These are phyloP conservation scores for Cryptocheilus praepositus DNA, from an alignment of 2,888 invertebrate species.

Conservation along the genomic window DNA sequence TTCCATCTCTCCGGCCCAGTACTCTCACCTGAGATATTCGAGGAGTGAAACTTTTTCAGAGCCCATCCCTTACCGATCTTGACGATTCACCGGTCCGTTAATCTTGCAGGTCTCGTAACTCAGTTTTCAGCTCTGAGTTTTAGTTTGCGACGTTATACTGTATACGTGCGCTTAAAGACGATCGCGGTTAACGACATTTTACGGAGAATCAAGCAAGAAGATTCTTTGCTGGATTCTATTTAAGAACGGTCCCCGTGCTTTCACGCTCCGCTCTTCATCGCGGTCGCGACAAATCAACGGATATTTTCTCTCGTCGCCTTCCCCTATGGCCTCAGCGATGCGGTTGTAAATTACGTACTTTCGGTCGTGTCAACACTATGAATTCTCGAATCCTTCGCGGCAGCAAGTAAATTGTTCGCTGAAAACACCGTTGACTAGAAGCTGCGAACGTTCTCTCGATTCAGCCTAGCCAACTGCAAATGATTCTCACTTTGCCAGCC, in stretches of 20 bases:
- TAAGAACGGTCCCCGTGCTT: neutral
- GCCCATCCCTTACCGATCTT: slow-evolving; percentile 44
- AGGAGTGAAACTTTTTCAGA: slow-evolving; percentile 65
- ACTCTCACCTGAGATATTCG: slow-evolving; percentile 71
- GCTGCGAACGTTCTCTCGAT: neutral
- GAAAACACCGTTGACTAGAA: neutral
- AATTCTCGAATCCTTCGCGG: neutral
- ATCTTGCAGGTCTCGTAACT: neutral
- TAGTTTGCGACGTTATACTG: too few species aligned
- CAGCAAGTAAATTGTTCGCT: neutral
- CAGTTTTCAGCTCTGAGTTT: neutral
- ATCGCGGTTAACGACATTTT: neutral
- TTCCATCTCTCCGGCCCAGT: slow-evolving; percentile 1
- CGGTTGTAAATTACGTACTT: slow-evolving; percentile 3
- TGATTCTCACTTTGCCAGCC: too few species aligned
- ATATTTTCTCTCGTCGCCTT: neutral
- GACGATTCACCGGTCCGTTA: neutral
- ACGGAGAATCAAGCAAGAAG: too few species aligned
- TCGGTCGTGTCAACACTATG: slow-evolving; percentile 8
- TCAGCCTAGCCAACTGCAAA: too few species aligned
- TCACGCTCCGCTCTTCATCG: neutral
- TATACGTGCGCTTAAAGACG: too few species aligned
- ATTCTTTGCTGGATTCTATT: neutral
- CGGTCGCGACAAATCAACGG: slow-evolving; percentile 4
- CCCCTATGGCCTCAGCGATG: neutral